A percentile compares a stretch with the other conserved stretches of the same genome.
Evolutionary conservation across 2,797 vertebrate species (phyloP).

Genomic region (Sparidentex hasta): DNA sequence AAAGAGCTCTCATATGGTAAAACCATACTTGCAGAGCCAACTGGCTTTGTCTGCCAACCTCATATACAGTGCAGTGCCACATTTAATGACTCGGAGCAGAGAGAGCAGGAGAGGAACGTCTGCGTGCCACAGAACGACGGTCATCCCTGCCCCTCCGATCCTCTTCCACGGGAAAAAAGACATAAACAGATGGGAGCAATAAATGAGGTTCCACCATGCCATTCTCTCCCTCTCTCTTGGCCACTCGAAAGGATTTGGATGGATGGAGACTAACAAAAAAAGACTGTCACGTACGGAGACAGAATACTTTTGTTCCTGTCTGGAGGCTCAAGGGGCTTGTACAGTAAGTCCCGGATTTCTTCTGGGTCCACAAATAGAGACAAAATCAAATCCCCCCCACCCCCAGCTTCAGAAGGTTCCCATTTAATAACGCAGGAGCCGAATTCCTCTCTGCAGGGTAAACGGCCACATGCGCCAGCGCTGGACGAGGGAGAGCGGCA

Average conservation of each 20-base stretch:
- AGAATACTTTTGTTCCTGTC: conserved; percentile 72
- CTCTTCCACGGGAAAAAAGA: conserved; percentile 58
- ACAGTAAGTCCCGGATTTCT: conserved; percentile 69
- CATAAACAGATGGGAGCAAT: conserved; percentile 76
- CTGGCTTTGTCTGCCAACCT: conserved; percentile 49
- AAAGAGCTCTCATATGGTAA: conserved; percentile 42
- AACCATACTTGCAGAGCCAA: conserved; percentile 39
- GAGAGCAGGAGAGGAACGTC: conserved; percentile 58
- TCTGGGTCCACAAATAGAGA: conserved; percentile 71
- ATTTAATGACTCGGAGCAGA: conserved; percentile 59
- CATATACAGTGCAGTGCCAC: conserved; percentile 34
- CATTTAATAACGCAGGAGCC: conserved; percentile 73
- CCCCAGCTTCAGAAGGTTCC: conserved; percentile 67
- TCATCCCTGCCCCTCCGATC: conserved; percentile 58
- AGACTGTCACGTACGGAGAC: conserved; percentile 64
- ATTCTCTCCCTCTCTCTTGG: conserved; percentile 56
- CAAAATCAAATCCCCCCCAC: conserved; percentile 76
- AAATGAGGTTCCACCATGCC: conserved; percentile 54
- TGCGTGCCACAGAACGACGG: conserved; percentile 53
- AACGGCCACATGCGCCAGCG: conserved; percentile 41
- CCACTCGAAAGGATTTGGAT: conserved; percentile 63
- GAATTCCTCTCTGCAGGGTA: conserved; percentile 51
- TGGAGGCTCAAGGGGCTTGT: conserved; percentile 64
- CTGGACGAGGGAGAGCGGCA: conserved; percentile 41
- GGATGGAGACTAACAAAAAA: conserved; percentile 66